Evolutionary conservation across 2,888 invertebrate species (phyloP).

Genomic region (Dicranocentrus wangi): DNA sequence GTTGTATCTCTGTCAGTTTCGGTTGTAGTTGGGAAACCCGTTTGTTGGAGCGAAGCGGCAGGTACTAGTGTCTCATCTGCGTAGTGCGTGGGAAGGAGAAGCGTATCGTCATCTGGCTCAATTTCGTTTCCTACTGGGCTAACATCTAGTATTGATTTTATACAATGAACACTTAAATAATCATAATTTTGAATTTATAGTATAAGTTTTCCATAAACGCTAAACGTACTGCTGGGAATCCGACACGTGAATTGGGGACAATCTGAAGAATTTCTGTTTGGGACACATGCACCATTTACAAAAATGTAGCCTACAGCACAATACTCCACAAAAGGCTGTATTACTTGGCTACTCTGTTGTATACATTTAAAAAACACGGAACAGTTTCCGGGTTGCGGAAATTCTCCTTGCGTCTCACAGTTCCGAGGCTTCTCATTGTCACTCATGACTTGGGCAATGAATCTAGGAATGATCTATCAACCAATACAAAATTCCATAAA

Average conservation of each 20-base stretch:
- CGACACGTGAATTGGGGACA: slow-evolving; percentile 65
- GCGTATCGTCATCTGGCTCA: no score
- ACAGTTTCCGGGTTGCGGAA: slow-evolving; percentile 66
- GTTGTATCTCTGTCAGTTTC: no score
- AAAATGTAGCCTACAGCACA: slow-evolving; percentile 65
- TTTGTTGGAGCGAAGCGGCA: no score
- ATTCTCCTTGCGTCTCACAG: slow-evolving; percentile 53
- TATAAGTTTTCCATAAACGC: no score
- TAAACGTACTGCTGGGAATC: slow-evolving; percentile 45
- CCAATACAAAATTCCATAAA: no score
- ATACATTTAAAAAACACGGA: slow-evolving; percentile 65
- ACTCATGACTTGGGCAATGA: slow-evolving; percentile 57
- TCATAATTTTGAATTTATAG: no score
- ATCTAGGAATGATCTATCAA: slow-evolving; percentile 2
- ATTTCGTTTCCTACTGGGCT: no score
- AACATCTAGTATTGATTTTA: no score
- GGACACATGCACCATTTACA: slow-evolving; percentile 51
- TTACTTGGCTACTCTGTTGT: slow-evolving; percentile 23
- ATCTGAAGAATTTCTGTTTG: slow-evolving; percentile 59
- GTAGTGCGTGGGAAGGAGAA: no score
- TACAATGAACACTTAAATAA: no score
- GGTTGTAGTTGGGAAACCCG: no score
- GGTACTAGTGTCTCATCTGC: no score
- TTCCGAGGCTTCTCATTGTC: slow-evolving; percentile 1
- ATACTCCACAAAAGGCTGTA: slow-evolving; percentile 60